These are phyloP conservation scores for human (Homo sapiens) DNA, from an alignment of 2,113 vertebrate genomes.

Conservation along the genomic window GRCh38 chr9:81159001-81159500, in stretches of 20 bases:
- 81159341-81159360: not conserved
- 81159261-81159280: not conserved
- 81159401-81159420: not conserved
- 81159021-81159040: too few relatives aligned
- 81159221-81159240: not conserved
- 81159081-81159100: too few relatives aligned
- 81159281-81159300: not conserved
- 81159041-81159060: too few relatives aligned
- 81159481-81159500: too few relatives aligned
- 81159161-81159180: not conserved
- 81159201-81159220: not conserved
- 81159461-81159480: too few relatives aligned
- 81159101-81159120: not conserved
- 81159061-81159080: too few relatives aligned
- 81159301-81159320: not conserved
- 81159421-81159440: not conserved
- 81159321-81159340: not conserved
- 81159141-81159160: not conserved
- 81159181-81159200: not conserved
- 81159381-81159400: not conserved
- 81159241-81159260: not conserved
- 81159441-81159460: not conserved
- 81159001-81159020: too few relatives aligned
- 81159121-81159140: not conserved
- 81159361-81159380: not conserved